Conservation (phyloP, 2,113 vertebrate species). For the Neodontobutis hainanensis region DNA sequence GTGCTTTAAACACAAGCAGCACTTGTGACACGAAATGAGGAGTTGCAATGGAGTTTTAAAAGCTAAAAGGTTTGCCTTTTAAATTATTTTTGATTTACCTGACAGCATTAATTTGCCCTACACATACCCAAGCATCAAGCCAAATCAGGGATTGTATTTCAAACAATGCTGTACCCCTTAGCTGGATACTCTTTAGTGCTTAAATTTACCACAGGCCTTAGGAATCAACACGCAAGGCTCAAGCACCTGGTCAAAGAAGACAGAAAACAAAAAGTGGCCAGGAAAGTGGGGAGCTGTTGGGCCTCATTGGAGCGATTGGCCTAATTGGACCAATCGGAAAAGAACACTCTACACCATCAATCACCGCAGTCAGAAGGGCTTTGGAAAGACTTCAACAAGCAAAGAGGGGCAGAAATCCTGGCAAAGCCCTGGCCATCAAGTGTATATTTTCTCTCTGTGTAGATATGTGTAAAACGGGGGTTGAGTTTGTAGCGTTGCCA, state of each 20-base stretch:
- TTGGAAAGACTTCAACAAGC: constrained; percentile 57
- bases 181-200: no score
- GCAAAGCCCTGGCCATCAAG: constrained; percentile 21
- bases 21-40: background rate
- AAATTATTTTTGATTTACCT: no score
- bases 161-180: no score
- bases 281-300: constrained; percentile 25
- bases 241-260: constrained; percentile 38
- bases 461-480: constrained; percentile 8
- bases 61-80: no score
- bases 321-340: constrained; percentile 59
- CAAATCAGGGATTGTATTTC: no score
- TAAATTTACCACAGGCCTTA: no score
- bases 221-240: background rate
- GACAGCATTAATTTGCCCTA: no score
- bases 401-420: constrained; percentile 14
- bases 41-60: no score
- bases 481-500: constrained; percentile 46
- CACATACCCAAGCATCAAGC: no score
- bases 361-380: constrained; percentile 30
- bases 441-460: constrained; percentile 17
- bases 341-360: constrained; percentile 45
- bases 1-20: no score
- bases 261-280: constrained; percentile 18
- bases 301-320: constrained; percentile 44